Evolutionary conservation across 2,888 invertebrate genomes (phyloP), one percentile per base, ranked within the genome.

Genomic region (Polyploca ridens): DNA sequence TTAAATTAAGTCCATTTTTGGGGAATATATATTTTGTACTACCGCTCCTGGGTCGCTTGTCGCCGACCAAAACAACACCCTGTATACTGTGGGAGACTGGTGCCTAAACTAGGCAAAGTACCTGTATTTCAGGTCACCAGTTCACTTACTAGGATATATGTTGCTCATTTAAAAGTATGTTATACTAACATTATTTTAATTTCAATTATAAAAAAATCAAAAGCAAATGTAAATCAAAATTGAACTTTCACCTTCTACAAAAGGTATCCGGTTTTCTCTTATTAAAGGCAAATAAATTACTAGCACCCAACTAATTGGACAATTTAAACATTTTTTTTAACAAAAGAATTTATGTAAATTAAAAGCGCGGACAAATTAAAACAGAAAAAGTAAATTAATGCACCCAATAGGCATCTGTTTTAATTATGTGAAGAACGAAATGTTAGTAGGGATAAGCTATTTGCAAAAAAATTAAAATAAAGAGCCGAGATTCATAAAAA

Each of bases 281-380:
- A 88, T 85, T 87, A 88, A 83, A 84, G 79, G 79, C 6, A 87
- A 89, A 92, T 93, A 92, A 93, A 93, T 93, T 90, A 90, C 84
- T 70, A 72, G 69, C 81, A 74, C 84, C 88, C 83, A 77, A 83
- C 89, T 92, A 93, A 94, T 93, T 94, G 88, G 87, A 80, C 81
- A 73, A 84, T 86, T 89, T 80, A 85, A 84, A 81, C 84, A 85
- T 86, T 86, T 87, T 82, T 78, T 73, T 72, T 71, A 86, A 86
- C 83, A 86, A 85, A 87, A 86, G 93, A 91, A 93, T 92, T 93
- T 91, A 93, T 93, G 92, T 91, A 89, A 92, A 93, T 89, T 89
- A 90, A 87, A 75, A 84, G 79, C 84, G 82, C 85, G 81, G 85
- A 88, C 93, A 92, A 94, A 94, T 93, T 93, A 93, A 93, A 93